Evolutionary conservation across 92 coral and sea anemone genomes (phyloP).

Genomic region (Porites divaricata): DNA sequence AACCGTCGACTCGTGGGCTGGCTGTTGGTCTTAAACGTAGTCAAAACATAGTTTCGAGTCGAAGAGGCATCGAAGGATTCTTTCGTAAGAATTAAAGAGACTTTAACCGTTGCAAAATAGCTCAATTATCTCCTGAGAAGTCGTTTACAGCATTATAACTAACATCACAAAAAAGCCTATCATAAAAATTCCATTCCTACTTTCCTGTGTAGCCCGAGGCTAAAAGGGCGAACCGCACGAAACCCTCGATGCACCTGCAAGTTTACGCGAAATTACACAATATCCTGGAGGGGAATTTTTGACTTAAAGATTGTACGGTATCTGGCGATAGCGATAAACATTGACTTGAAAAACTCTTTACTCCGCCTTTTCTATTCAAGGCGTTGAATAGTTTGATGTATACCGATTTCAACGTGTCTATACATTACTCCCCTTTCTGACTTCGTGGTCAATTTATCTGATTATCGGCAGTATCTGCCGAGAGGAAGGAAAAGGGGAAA

Average conservation of each 20-base stretch:
- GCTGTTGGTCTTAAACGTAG: neutral
- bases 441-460: constrained; percentile 44
- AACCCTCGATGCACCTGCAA: constrained; percentile 21
- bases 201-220: constrained; percentile 34
- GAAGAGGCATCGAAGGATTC: neutral
- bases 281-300: constrained; percentile 35
- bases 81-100: neutral
- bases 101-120: constrained; percentile 1
- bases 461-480: constrained; percentile 42
- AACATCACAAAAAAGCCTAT: constrained; percentile 30
- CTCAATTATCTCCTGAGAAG: constrained; percentile 9
- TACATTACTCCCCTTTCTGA: constrained; percentile 23
- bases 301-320: neutral
- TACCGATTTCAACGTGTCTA: constrained; percentile 9
- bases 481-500: constrained; percentile 22
- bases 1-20: constrained; percentile 18
- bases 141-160: constrained; percentile 17
- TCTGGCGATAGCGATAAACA: constrained; percentile 28
- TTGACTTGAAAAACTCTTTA: constrained; percentile 26
- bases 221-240: constrained; percentile 36
- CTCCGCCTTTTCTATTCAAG: constrained; percentile 50
- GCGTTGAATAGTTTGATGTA: constrained; percentile 36
- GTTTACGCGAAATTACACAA: neutral
- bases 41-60: neutral
- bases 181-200: constrained; percentile 38